phyloP scores from a whole-genome alignment of 2,888 invertebrate genomes.

The Oscheius sp. region DNA sequence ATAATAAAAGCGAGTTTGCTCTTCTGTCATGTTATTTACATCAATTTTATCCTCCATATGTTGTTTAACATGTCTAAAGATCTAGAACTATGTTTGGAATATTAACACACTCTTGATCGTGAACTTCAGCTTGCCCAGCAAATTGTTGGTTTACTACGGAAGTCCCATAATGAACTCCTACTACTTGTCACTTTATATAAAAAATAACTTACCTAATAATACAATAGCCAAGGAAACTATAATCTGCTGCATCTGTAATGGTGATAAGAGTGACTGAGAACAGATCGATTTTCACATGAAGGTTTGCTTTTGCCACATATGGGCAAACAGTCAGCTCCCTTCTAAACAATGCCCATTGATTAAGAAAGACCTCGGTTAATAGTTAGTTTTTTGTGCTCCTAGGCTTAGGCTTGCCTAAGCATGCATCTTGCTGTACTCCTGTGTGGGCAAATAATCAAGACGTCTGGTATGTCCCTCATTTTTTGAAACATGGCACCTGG shows the following conservation, averaged over 20 bases:
- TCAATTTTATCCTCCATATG: conserved; percentile 89
- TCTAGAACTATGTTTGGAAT: background rate
- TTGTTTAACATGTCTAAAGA: conserved; percentile 86
- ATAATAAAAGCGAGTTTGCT: conserved; percentile 91
- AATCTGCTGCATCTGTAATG: background rate
- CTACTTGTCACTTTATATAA: background rate
- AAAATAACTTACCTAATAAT: background rate
- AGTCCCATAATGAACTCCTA: background rate
- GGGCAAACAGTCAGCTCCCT: conserved; percentile 18
- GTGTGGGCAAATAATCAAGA: no score
- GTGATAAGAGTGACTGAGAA: conserved; percentile 30
- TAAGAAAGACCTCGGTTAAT: no score
- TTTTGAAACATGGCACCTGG: no score
- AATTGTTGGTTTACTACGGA: conserved; percentile 7
- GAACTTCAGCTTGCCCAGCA: conserved; percentile 23
- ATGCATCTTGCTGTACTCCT: no score
- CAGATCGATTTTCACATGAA: conserved; percentile 25
- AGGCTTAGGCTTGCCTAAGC: no score
- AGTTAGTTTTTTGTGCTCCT: no score
- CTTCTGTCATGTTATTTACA: conserved; percentile 88
- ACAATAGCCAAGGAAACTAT: background rate
- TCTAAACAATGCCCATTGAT: no score
- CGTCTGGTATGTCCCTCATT: no score
- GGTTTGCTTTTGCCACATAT: conserved; percentile 8
- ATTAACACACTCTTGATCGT: conserved; percentile 26